Conservation (phyloP, 23 tunicate genomes). For the Styela clava region DNA sequence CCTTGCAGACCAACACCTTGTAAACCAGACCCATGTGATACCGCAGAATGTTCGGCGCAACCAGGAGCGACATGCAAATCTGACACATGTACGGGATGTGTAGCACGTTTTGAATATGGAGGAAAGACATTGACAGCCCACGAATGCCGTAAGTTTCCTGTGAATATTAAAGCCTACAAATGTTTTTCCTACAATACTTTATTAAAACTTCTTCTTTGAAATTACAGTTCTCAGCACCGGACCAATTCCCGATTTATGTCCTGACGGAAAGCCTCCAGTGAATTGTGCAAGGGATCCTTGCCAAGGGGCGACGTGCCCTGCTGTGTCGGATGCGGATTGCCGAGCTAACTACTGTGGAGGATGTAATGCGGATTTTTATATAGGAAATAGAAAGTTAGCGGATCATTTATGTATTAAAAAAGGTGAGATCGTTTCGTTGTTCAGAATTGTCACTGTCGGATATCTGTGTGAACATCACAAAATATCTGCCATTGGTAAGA, state of each 20-base stretch:
- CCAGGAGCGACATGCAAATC: conserved; percentile 2
- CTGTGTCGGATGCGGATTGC: conserved; percentile 21
- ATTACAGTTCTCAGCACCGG: neutral
- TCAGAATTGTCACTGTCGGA: too few relatives aligned
- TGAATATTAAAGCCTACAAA: too few relatives aligned
- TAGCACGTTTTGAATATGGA: neutral
- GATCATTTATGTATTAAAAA: conserved; percentile 7
- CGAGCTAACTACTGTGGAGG: conserved; percentile 31
- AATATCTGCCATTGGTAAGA: too few relatives aligned
- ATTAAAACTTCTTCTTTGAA: too few relatives aligned
- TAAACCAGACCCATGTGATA: neutral
- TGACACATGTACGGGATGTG: conserved; percentile 1
- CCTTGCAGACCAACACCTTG: neutral
- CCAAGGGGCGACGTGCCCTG: conserved; percentile 13
- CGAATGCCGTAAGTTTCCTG: neutral
- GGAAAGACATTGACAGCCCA: neutral
- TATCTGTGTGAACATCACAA: too few relatives aligned
- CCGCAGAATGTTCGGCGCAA: neutral
- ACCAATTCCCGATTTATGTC: neutral
- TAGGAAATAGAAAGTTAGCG: neutral
- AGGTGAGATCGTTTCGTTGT: neutral
- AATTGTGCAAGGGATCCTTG: conserved; percentile 10
- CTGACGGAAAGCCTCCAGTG: neutral
- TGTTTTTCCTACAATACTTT: too few relatives aligned
- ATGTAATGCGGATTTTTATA: conserved; percentile 25